Evolutionary conservation across 2,888 invertebrate species (phyloP), one percentile per base, ranked within the genome.

Genomic region (Eurytoma californica): DNA sequence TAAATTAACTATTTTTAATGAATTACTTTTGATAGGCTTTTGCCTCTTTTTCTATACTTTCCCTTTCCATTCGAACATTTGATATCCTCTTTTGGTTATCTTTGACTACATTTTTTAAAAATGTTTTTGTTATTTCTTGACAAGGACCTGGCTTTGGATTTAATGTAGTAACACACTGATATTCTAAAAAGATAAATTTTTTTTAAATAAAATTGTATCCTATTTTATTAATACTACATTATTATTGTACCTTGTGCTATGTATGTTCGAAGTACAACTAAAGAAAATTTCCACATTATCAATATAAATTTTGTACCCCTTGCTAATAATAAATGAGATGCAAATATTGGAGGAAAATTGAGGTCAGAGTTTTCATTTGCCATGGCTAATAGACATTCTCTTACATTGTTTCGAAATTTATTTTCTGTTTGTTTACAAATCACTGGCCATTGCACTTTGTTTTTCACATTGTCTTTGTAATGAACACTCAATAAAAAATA

Each of bases 201-300:
- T 68, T 20, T 47, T 74, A 28, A 24, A 61, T 5, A 73, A 67
- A 70, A 60, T 68, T 61, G 58, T 49, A 69, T 47, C 63, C 30
- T 18, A 18, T 18, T 1, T 4, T 39, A 28, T 7, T 9, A 51
- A 39, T 39, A 30, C 12, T 24, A 30, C 39, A 28, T 61, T 16
- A 24, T 0, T 13, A 69, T 58, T 58, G 51, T 30, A 82, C 87
- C 73, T 77, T 80, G 81, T 49, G 74, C 82, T n/a, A 90, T 75
- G 65, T 84, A 88, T 39, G 80, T 83, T 60, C 86, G 85, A 28
- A 90, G 14, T 5, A 84, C 85, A 51, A 88, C 86, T 28, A 86
- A 81, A 0, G 90, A 90, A 3, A 90, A 82, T 80, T 86, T 87
- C 85, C 85, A 87, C 89, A 90, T 90, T 55, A 90, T 87, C 18